Percentiles rank a stretch among this genome's conserved stretches.
Evolutionary conservation across 2,888 invertebrate species (phyloP).

Genomic region (Electrophaes corylata): DNA sequence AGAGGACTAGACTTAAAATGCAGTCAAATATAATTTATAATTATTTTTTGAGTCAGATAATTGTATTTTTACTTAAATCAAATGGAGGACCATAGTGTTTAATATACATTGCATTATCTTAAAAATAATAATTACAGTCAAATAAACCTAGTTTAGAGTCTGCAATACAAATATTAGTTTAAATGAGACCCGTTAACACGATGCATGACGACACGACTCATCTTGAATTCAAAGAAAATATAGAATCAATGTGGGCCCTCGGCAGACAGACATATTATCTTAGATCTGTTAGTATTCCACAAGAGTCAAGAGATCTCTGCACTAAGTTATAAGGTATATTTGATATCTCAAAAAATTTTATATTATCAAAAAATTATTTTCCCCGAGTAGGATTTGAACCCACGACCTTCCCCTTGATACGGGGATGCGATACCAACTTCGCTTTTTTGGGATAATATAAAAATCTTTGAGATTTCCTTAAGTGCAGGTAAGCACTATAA

Average conservation of each 20-base stretch:
- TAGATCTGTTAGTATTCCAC: too few species aligned
- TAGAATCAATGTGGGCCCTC: background rate
- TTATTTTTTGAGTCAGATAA: background rate
- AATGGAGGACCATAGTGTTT: constrained; percentile 2
- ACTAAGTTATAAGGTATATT: too few species aligned
- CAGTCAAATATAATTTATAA: constrained; percentile 2
- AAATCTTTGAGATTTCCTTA: too few species aligned
- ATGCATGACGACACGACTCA: background rate
- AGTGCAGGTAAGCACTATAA: too few species aligned
- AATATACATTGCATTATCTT: constrained; percentile 14
- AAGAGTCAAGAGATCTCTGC: too few species aligned
- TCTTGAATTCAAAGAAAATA: background rate
- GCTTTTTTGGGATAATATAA: too few species aligned
- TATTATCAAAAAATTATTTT: too few species aligned
- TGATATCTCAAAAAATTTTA: too few species aligned
- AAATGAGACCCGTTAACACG: background rate
- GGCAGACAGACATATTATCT: background rate
- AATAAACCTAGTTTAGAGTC: background rate
- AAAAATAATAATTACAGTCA: constrained; percentile 2
- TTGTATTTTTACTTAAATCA: background rate
- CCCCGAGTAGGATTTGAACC: too few species aligned
- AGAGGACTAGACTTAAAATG: constrained; percentile 8
- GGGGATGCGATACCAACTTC: too few species aligned
- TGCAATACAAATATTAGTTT: background rate
- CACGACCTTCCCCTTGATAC: too few species aligned